Evolutionary conservation across 2,113 vertebrate species (phyloP).

Genomic region (Thomomys bottae): DNA sequence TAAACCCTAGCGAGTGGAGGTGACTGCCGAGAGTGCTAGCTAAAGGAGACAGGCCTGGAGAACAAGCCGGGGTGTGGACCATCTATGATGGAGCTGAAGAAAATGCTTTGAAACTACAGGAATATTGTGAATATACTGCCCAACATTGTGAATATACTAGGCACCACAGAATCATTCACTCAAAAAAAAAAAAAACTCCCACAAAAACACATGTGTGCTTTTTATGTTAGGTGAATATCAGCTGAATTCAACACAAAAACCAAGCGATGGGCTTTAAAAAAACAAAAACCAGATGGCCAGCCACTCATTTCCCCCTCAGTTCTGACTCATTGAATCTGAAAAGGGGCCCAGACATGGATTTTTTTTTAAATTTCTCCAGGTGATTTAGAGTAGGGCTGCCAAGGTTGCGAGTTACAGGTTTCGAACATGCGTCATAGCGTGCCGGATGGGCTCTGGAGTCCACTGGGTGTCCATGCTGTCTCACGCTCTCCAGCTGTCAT

Average conservation of each 20-base stretch:
- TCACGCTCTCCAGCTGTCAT: no score
- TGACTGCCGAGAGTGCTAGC: not conserved
- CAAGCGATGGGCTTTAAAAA: not conserved
- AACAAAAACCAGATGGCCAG: not conserved
- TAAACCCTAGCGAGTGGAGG: not conserved
- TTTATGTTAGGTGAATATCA: not conserved
- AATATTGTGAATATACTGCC: rapidly evolving
- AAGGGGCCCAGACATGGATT: not conserved
- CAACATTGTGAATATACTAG: not conserved
- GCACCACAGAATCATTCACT: not conserved
- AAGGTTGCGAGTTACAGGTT: not conserved
- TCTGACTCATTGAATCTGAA: not conserved
- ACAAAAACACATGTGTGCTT: not conserved
- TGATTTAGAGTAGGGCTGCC: not conserved
- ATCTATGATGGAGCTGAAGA: not conserved
- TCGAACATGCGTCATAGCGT: no score
- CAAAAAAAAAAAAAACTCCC: no score
- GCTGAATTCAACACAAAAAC: not conserved
- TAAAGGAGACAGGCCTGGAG: no score
- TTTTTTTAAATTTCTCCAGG: not conserved
- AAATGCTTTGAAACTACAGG: not conserved
- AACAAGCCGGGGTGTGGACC: not conserved
- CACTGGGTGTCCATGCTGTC: no score
- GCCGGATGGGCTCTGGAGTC: not conserved
- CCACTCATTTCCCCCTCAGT: not conserved